Percentiles rank a stretch among this genome's conserved stretches.
phyloP scores from a whole-genome alignment of 2,113 vertebrate genomes.

The Xiphophorus couchianus region DNA sequence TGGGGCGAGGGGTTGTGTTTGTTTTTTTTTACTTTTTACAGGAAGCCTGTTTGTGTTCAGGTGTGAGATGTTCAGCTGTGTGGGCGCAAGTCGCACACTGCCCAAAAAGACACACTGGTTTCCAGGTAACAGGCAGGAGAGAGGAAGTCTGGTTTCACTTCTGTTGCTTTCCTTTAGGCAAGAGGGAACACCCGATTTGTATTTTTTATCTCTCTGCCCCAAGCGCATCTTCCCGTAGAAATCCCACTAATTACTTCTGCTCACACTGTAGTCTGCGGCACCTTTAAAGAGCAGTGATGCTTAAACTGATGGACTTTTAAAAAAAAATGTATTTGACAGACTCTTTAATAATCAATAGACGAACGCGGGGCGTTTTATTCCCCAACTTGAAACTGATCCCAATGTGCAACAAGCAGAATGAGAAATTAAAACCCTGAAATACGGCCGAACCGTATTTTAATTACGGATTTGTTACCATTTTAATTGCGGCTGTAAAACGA shows the following conservation, averaged over 20 bases:
- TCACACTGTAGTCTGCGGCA: no score
- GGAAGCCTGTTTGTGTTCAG: constrained; percentile 28
- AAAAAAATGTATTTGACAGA: no score
- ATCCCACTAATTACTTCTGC: constrained; percentile 2
- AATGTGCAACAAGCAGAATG: no score
- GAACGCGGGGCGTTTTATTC: no score
- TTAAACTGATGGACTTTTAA: no score
- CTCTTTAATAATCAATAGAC: no score
- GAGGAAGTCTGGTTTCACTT: constrained; percentile 17
- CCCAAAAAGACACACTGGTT: constrained; percentile 55
- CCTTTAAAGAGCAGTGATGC: no score
- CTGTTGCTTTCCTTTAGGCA: constrained; percentile 14
- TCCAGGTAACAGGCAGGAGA: constrained; percentile 64
- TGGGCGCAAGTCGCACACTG: constrained; percentile 43
- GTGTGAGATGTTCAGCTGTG: constrained; percentile 45
- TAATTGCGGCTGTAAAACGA: no score
- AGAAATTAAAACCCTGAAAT: no score
- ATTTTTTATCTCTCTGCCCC: neutral
- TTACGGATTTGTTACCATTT: no score
- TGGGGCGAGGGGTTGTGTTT: neutral
- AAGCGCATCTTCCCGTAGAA: neutral
- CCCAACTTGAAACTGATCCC: no score
- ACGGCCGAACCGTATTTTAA: no score
- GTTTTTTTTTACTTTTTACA: neutral
- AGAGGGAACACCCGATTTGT: constrained; percentile 15